Evolutionary conservation across 2,888 invertebrate species (phyloP).

Genomic region (Drosophila paracracens): DNA sequence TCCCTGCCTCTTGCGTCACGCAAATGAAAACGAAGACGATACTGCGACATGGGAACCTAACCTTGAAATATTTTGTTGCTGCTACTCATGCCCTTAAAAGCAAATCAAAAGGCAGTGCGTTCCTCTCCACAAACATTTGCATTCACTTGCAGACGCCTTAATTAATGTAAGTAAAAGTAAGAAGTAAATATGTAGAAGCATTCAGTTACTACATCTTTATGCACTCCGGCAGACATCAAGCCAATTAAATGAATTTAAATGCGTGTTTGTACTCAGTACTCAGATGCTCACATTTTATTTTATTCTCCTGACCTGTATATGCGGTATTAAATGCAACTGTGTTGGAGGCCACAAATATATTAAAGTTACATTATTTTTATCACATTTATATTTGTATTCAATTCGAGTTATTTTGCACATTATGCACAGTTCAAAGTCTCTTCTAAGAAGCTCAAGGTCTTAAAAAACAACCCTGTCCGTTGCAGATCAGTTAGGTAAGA

Average conservation of each 20-base stretch:
- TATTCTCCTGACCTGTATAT: rapidly evolving
- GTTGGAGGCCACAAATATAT: background rate
- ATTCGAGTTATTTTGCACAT: background rate
- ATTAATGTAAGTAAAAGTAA: slow-evolving; percentile 4
- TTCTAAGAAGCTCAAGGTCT: background rate
- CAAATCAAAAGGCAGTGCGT: slow-evolving; percentile 9
- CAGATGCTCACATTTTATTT: background rate
- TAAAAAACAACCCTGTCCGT: background rate
- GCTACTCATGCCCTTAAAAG: slow-evolving; percentile 2
- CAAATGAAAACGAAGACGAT: slow-evolving; percentile 67
- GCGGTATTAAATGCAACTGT: background rate
- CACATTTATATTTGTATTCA: background rate
- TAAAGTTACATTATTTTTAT: background rate
- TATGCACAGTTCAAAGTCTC: background rate
- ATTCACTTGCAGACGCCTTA: background rate
- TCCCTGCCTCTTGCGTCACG: slow-evolving; percentile 60
- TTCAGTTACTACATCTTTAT: background rate
- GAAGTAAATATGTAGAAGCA: background rate
- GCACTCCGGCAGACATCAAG: background rate
- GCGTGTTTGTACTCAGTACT: background rate
- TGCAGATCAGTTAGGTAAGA: background rate
- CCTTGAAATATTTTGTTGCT: slow-evolving; percentile 64
- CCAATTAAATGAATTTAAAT: slow-evolving; percentile 4
- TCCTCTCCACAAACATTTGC: slow-evolving; percentile 4
- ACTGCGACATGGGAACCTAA: slow-evolving; percentile 67